A percentile compares a stretch with the other conserved stretches of the same genome.
Conservation (phyloP, 92 coral and sea anemone species). For the Muricea muricata region DNA sequence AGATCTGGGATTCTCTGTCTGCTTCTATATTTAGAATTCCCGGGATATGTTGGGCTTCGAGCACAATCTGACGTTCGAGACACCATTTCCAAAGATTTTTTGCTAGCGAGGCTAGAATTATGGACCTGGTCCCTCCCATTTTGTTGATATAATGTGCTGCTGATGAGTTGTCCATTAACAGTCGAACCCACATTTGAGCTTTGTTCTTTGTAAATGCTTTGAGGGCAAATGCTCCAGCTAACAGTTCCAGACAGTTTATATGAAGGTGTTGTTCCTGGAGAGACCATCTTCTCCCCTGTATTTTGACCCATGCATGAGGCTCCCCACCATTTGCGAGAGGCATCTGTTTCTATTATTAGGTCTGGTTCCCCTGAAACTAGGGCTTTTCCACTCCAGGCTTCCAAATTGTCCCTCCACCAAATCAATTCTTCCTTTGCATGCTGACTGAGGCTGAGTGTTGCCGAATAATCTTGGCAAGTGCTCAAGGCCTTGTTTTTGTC, state of each 20-base stretch:
- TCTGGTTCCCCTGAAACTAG: slow-evolving; percentile 71
- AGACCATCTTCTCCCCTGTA: slow-evolving; percentile 64
- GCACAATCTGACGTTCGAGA: too few species aligned
- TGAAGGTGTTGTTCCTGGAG: too few species aligned
- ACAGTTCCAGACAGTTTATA: too few species aligned
- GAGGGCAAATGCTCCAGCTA: too few species aligned
- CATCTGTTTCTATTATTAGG: too few species aligned
- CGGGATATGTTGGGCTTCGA: too few species aligned
- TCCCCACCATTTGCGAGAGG: too few species aligned
- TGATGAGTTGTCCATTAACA: slow-evolving; percentile 62
- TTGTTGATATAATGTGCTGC: slow-evolving; percentile 51
- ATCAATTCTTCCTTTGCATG: neutral
- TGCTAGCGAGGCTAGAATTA: slow-evolving; percentile 54
- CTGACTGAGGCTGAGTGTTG: too few species aligned
- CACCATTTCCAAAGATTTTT: slow-evolving; percentile 55
- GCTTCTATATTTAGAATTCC: slow-evolving; percentile 53
- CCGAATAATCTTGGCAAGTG: too few species aligned
- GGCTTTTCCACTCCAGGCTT: too few species aligned
- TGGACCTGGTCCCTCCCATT: slow-evolving; percentile 64
- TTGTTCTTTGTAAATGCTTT: too few species aligned
- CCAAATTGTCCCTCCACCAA: slow-evolving; percentile 6
- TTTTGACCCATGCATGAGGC: slow-evolving; percentile 67
- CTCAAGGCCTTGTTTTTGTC: too few species aligned
- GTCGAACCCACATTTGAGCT: neutral
- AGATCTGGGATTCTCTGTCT: slow-evolving; percentile 63